Conservation (phyloP, 2,888 invertebrate species). For the Plagiodera versicolora region DNA sequence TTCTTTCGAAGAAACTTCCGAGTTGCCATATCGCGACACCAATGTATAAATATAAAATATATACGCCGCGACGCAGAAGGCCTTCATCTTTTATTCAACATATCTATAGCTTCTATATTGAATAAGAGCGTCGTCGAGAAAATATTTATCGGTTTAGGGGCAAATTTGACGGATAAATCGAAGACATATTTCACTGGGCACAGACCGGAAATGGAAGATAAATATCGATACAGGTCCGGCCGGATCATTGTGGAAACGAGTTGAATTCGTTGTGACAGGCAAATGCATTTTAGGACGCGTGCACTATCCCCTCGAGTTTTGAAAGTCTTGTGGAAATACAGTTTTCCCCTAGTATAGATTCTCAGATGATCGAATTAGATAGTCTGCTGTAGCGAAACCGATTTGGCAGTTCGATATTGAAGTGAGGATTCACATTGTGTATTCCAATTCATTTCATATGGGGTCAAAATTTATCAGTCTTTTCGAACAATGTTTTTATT, state of each 20-base stretch:
- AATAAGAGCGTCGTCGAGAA: conserved; percentile 28
- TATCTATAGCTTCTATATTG: conserved; percentile 27
- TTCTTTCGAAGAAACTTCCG: conserved; percentile 26
- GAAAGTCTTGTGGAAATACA: not conserved
- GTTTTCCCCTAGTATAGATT: not conserved
- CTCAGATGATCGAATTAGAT: not conserved
- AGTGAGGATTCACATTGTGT: not conserved
- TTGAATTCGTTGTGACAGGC: not conserved
- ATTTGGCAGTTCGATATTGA: not conserved
- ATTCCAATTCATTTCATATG: no score
- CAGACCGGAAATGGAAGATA: conserved; percentile 17
- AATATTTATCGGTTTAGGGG: conserved; percentile 29
- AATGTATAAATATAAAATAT: conserved; percentile 16
- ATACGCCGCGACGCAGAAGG: conserved; percentile 23
- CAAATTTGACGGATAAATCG: conserved; percentile 25
- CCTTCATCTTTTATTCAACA: conserved; percentile 30
- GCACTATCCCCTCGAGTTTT: not conserved
- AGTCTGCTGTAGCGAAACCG: not conserved
- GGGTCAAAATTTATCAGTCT: no score
- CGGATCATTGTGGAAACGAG: not conserved
- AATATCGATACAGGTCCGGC: not conserved
- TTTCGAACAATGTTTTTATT: no score
- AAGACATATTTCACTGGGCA: conserved; percentile 17
- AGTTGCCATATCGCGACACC: conserved; percentile 30
- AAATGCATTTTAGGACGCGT: not conserved